Evolutionary conservation across 2,797 vertebrate species (phyloP), one percentile per base, ranked within the genome.

Genomic region (Otolemur crassicaudatus): DNA sequence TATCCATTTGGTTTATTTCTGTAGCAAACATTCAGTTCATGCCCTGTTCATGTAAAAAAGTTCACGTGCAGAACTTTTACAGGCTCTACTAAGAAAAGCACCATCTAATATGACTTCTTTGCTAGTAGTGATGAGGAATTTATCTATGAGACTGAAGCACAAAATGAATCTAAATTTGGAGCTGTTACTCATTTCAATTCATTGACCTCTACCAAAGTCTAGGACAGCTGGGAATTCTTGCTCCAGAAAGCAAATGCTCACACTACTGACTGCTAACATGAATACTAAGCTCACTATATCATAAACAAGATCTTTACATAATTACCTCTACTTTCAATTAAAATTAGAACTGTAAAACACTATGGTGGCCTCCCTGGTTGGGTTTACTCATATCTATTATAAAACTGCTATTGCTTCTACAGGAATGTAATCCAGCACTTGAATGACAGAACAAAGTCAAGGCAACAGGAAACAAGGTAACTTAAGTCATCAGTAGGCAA

Each of bases 101-200:
- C 58, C 93, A 43, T 43, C 53, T 75, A 92, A 91, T 90, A 97
- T 97, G 40, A 25, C 12, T 56, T 97, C 81, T 90, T 22, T 73
- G 29, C 43, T 94, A 29, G 83, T 2, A 2, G 14, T 27, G 46
- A 86, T 0, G 0, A 60, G 29, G 49, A 80, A 82, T 56, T 77
- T 87, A 70, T 56, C 70, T 86, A 73, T 90, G 76, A 69, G 67
- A 43, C 0, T 60, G 0, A 92, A 86, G 58, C 17, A 69, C 73
- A 97, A 89, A 93, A 94, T 84, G 82, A 95, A 92, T 95, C 53
- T 16, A 60, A n/a, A 79, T 61, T 65, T 34, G 69, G 37, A 60
- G 37, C 73, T 56, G 43, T 53, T 88, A 70, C 25, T 96, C 40
- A 84, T 75, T 83, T 70, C 84, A 83, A 90, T 80, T 83, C 79